Conservation (phyloP, 92 coral and sea anemone genomes). For the Phenganax subtilis region DNA sequence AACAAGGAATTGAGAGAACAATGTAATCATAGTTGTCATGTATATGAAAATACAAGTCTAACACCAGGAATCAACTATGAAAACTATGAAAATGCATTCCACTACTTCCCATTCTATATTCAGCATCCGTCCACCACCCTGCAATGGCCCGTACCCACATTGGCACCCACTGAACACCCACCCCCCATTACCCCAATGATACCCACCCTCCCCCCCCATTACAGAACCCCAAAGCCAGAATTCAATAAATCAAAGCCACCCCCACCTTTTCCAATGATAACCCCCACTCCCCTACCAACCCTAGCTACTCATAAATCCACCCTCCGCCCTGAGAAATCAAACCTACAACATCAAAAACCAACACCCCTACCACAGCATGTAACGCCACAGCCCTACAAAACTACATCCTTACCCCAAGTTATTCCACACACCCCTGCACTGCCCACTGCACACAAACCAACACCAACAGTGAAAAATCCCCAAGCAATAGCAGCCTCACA, state of each 20-base stretch:
- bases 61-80: not conserved
- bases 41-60: slow-evolving; percentile 4
- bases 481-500: not conserved
- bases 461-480: not conserved
- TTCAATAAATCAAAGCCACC: not conserved
- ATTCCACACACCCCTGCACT: not conserved
- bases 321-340: not conserved
- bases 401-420: too few species aligned
- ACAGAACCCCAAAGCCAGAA: not conserved
- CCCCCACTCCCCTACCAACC: not conserved
- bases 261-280: not conserved
- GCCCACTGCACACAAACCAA: not conserved
- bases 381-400: not conserved
- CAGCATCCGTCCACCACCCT: slow-evolving; percentile 1
- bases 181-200: slow-evolving; percentile 18
- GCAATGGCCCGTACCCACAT: not conserved
- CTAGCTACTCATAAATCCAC: not conserved
- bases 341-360: not conserved
- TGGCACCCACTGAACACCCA: slow-evolving; percentile 8
- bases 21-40: slow-evolving; percentile 24
- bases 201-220: slow-evolving; percentile 12
- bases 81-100: slow-evolving; percentile 11
- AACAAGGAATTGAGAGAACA: not conserved
- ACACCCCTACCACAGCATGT: not conserved
- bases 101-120: slow-evolving; percentile 11